Evolutionary conservation across 1,140 invertebrate species (phyloP), one percentile per base, ranked within the genome.

Genomic region (Luehdorfia chinensis): DNA sequence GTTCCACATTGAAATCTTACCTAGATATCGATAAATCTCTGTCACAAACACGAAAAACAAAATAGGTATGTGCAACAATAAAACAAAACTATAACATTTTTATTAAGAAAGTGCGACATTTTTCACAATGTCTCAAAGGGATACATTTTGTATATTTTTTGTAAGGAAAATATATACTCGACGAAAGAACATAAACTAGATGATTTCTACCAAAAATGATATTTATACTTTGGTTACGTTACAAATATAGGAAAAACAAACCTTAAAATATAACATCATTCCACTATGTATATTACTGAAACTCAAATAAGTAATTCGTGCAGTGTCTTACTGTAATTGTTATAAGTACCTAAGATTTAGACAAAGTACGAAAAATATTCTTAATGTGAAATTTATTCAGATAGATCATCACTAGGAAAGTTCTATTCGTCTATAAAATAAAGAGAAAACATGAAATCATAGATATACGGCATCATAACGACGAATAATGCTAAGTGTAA

Each of bases 1-100:
- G 72, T 77, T 66, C 55, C 61, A 14, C 66, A 75, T 71, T 6
- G 6, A 46, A 65, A 67, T 52, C 59, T 72, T 66, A 71, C 57
- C 59, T 74, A 70, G 64, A 69, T 58, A 74, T 71, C 54, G 65
- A 85, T 83, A 78, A 85, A 85, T 66, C 80, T 84, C 75, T 84
- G 70, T 78, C 72, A 79, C 62, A 72, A 66, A 74, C 63, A 79
- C 55, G 70, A 68, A 78, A 68, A 84, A 83, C 70, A 84, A 81
- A 62, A 69, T 67, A 69, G 60, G 75, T 75, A 63, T 65, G 75
- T 70, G 71, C 74, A 83, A 81, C 78, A 83, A 83, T 71, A 75
- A 78, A 84, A 76, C 67, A 66, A 78, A 83, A 80, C 73, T 67
- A 55, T 72, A 80, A 81, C 72, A 75, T 61, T 56, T 56, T 45